These are phyloP conservation scores for Aphelenchoides bicaudatus DNA, from an alignment of 2,888 invertebrate species.

Conservation along the genomic window DNA sequence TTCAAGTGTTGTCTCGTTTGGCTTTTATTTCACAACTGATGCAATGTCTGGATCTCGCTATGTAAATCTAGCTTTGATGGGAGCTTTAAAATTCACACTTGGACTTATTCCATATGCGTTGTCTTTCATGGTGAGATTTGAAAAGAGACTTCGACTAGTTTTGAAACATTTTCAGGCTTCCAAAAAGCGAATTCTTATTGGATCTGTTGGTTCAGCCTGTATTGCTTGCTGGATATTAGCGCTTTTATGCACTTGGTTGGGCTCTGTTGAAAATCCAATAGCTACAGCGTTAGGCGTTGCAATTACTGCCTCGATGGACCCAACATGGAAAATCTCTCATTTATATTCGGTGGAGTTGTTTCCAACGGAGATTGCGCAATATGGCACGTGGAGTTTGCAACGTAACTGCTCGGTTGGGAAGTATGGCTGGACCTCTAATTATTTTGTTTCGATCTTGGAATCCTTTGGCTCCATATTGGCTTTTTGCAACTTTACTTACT, in stretches of 20 bases:
- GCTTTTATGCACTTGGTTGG: constrained; percentile 2
- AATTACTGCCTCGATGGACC: constrained; percentile 47
- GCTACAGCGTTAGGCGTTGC: constrained; percentile 37
- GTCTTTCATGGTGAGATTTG: constrained; percentile 38
- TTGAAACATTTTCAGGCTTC: too few species aligned
- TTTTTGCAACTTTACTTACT: constrained; percentile 45
- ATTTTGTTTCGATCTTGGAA: constrained; percentile 34
- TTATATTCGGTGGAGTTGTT: constrained; percentile 54
- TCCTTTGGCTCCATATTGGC: constrained; percentile 34
- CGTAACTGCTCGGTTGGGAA: constrained; percentile 45
- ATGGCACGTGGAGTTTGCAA: constrained; percentile 56
- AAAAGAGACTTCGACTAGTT: too few species aligned
- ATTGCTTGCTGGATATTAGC: constrained; percentile 27
- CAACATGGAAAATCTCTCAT: constrained; percentile 57
- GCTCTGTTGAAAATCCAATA: constrained; percentile 4
- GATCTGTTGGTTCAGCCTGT: constrained; percentile 39
- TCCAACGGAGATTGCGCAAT: constrained; percentile 45
- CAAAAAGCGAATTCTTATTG: constrained; percentile 40
- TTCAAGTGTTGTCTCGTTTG: constrained; percentile 44
- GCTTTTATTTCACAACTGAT: constrained; percentile 51
- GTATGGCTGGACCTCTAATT: constrained; percentile 46
- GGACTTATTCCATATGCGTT: constrained; percentile 51
- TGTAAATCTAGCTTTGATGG: constrained; percentile 42
- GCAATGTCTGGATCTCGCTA: constrained; percentile 54
- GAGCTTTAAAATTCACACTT: constrained; percentile 38